Evolutionary conservation across 30 jellyfish, hydroid and myxozoan genomes (phyloP), one percentile per base, ranked within the genome.

Genomic region (Nemopilema nomurai): DNA sequence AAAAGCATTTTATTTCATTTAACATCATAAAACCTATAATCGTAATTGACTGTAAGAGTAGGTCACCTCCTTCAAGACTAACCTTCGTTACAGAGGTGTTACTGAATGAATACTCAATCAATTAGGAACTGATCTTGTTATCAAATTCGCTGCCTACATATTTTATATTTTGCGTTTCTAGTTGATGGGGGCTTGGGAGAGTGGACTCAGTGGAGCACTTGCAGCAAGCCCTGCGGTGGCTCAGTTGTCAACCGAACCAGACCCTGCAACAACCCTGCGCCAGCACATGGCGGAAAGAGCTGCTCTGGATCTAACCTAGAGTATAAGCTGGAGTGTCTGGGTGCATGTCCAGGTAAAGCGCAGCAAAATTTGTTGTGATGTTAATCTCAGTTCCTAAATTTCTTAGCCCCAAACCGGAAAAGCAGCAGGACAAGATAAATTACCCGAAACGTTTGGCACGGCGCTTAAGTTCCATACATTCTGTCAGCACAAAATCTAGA

Each of bases 201-300:
- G 64, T 94, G 99, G 99, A 74, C 99, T 8, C 97, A 94, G 81
- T 94, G 99, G 99, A 89, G 97, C 92, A 85, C 97, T 25, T 94
- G 99, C 33, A 90, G 27, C 16, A 80, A 75, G 83, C 99, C 99
- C 31, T 94, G 99, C 76, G 99, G 99, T 1, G 99, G 99, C 51
- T 94, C 99, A 52, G 69, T 73, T 50, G 99, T 94, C 71, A 89
- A 94, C 87, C 79, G 99, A 49, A 94, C 97, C 41, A 51, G 99
- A 23, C 62, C 41, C 17, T 94, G 99, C 82, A 87, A 85, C 31
- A 86, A 86, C 75, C 99, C 99, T 8, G 8, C 97, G 8, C 96
- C 96, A n/a, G 86, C 89, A 13, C 67, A 78, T 33, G 97, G 97
- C 23, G 99, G 99, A 23, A 51, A 74, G 67, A 62, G 21, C 67